phyloP scores from a whole-genome alignment of 1,140 invertebrate species.

The Drosophila guanche region DNA sequence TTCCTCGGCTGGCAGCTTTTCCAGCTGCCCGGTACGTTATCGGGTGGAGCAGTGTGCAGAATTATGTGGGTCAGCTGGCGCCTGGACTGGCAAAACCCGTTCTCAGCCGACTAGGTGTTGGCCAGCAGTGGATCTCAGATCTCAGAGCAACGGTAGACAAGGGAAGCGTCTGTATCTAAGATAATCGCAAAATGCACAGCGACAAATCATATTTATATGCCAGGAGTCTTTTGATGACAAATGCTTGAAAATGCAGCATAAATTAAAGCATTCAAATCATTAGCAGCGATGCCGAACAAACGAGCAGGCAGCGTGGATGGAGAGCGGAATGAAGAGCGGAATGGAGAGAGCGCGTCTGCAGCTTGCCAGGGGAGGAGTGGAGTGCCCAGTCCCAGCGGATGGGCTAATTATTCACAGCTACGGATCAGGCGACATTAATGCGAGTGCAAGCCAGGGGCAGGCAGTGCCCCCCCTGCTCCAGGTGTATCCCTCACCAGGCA shows the following conservation, averaged over 20 bases:
- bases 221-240: slow-evolving; percentile 68
- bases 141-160: not conserved
- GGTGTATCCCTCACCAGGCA: slow-evolving; percentile 13
- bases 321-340: not conserved
- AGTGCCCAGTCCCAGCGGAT: slow-evolving; percentile 52
- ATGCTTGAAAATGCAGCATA: slow-evolving; percentile 59
- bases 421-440: slow-evolving; percentile 62
- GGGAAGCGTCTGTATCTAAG: not conserved
- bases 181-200: slow-evolving; percentile 37
- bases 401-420: slow-evolving; percentile 82
- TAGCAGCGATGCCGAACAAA: slow-evolving; percentile 81
- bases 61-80: slow-evolving; percentile 74
- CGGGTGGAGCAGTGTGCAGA: slow-evolving; percentile 14
- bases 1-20: slow-evolving; percentile 40
- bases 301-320: slow-evolving; percentile 49
- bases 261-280: slow-evolving; percentile 78
- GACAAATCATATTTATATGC: slow-evolving; percentile 57
- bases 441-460: slow-evolving; percentile 17
- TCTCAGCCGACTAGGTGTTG: slow-evolving; percentile 38
- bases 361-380: not conserved
- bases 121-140: slow-evolving; percentile 21
- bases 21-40: slow-evolving; percentile 32
- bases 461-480: slow-evolving; percentile 48
- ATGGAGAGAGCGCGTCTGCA: not conserved
- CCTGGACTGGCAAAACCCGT: slow-evolving; percentile 58